Evolutionary conservation across 64 coral and sea anemone genomes (phyloP), one percentile per base, ranked within the genome.

Genomic region (Montipora sp.): DNA sequence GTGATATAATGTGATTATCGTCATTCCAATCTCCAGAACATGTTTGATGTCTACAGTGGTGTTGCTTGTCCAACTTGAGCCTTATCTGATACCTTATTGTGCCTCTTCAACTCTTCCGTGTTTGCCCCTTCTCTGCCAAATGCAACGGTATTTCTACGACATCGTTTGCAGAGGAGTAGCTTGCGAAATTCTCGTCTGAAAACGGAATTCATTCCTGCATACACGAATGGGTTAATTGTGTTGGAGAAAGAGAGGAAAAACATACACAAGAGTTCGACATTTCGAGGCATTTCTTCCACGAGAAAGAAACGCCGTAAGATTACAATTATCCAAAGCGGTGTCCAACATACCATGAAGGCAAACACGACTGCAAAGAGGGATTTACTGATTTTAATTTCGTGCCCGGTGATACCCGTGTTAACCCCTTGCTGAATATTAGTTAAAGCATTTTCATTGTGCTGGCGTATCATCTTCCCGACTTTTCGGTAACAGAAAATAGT

Each of bases 291-390:
- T 23, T 4, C 21, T 3, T 5, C 4, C 5, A 71, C 68, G 8
- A 71, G 68, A 8, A 15, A 21, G 8, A 71, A 71, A 71, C 68
- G 68, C 68, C 14, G 10, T 5, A 71, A 71, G 14, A 71, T 9
- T 21, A 71, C 68, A 23, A 71, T 71, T 5, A 71, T 14, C 68
- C 68, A 71, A 71, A 71, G 21, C 4, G 68, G 68, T n/a, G 21
- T 71, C 68, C 68, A 71, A 9, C 68, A 71, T 71, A 71, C 20
- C 68, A 71, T 71, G 20, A 71, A 71, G 5, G 68, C 8, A 71
- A 71, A 71, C 20, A 71, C 68, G 8, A 71, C 68, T 71, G 68
- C 68, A 71, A 71, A 71, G 68, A 71, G 68, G 20, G 68, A 71
- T 71, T 71, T 71, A 23, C 68, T n/a, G 68, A 23, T 9, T 71